These are phyloP conservation scores for Drosophila lowei DNA, from an alignment of 1,140 invertebrate species.

Conservation along the genomic window DNA sequence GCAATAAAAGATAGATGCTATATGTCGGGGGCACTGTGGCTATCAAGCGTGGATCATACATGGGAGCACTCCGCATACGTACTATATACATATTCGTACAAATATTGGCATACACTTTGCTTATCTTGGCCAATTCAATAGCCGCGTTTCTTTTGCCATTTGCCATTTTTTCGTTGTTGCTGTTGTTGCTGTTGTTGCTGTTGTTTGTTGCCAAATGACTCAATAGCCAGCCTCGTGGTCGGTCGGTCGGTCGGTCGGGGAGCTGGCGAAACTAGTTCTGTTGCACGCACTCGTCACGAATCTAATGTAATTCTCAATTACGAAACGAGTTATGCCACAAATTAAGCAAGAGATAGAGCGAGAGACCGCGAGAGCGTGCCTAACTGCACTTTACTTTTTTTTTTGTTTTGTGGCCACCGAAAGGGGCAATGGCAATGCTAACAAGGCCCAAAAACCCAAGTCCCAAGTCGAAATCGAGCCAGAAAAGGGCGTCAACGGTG, in stretches of 20 bases:
- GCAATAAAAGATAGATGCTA: conserved; percentile 71
- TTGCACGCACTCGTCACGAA: conserved; percentile 75
- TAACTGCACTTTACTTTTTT: conserved; percentile 44
- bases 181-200: no score
- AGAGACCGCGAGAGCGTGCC: conserved; percentile 5
- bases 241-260: not conserved
- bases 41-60: conserved; percentile 72
- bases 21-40: conserved; percentile 60
- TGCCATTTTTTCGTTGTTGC: conserved; percentile 6
- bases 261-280: conserved; percentile 67
- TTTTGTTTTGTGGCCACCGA: conserved; percentile 10
- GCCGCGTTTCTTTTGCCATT: conserved; percentile 44
- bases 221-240: conserved; percentile 45
- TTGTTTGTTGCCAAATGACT: conserved; percentile 60
- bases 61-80: not conserved
- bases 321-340: conserved; percentile 80
- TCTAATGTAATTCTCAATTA: conserved; percentile 81
- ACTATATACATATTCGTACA: conserved; percentile 39
- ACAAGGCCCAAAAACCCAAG: conserved; percentile 37
- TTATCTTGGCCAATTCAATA: conserved; percentile 71
- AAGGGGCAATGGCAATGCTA: conserved; percentile 23
- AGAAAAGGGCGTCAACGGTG: conserved; percentile 64
- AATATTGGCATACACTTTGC: conserved; percentile 69
- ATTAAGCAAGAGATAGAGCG: conserved; percentile 54
- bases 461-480: conserved; percentile 6